Evolutionary conservation across 1,140 invertebrate genomes (phyloP).

Genomic region (Chelonus insularis): DNA sequence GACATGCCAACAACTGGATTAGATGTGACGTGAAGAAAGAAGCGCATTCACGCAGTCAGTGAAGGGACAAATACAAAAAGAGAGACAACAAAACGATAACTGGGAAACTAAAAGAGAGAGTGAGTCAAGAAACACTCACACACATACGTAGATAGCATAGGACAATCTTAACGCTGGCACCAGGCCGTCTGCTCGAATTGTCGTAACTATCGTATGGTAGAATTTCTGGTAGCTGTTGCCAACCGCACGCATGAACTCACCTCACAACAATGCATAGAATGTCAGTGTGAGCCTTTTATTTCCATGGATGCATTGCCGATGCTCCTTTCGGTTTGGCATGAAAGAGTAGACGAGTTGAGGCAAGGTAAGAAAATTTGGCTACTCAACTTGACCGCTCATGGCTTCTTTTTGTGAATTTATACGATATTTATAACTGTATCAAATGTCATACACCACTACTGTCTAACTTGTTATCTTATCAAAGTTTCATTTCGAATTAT

Average conservation of each 20-base stretch:
- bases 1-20: no score
- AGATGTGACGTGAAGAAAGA: no score
- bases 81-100: slow-evolving; percentile 10
- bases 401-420: no score
- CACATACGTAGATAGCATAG: slow-evolving; percentile 8
- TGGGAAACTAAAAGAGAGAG: slow-evolving; percentile 13
- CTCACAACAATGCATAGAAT: not conserved
- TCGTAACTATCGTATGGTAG: slow-evolving; percentile 30
- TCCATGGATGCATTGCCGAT: slow-evolving; percentile 27
- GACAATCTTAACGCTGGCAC: slow-evolving; percentile 43
- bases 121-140: slow-evolving; percentile 15
- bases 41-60: no score
- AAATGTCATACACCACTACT: no score
- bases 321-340: not conserved
- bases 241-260: slow-evolving; percentile 22
- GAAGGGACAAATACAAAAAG: no score
- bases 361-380: not conserved
- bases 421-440: no score
- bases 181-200: slow-evolving; percentile 54
- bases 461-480: no score
- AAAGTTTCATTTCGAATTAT: no score
- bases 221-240: slow-evolving; percentile 26
- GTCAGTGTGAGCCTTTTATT: slow-evolving; percentile 29
- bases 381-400: not conserved
- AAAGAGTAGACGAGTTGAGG: not conserved